A percentile compares a stretch with the other conserved stretches of the same genome.
Evolutionary conservation across 2,888 invertebrate genomes (phyloP).

Genomic region (Scrobipalpa costella): DNA sequence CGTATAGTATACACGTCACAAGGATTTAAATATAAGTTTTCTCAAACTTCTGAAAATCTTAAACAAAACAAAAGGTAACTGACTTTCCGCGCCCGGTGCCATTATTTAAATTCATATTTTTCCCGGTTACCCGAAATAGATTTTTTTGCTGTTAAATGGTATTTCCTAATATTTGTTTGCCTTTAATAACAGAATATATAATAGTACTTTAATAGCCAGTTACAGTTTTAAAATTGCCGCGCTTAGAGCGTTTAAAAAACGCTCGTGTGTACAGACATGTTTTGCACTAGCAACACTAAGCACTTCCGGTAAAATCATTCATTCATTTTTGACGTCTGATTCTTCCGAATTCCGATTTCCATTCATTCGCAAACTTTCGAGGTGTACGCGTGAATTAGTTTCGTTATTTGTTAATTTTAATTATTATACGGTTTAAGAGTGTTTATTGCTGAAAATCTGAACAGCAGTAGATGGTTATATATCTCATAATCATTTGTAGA

Average conservation of each 20-base stretch:
- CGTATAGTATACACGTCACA: neutral
- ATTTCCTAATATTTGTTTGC: neutral
- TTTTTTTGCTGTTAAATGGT: neutral
- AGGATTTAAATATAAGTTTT: too few relatives aligned
- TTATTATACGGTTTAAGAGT: constrained; percentile 10
- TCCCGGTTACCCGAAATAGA: neutral
- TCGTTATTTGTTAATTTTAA: constrained; percentile 21
- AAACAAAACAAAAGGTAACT: too few relatives aligned
- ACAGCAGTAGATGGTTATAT: neutral
- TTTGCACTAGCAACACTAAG: constrained; percentile 1
- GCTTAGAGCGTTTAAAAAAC: neutral
- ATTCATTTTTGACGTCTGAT: constrained; percentile 21
- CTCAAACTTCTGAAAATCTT: too few relatives aligned
- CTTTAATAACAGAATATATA: too few relatives aligned
- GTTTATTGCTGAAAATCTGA: neutral
- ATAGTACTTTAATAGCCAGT: constrained; percentile 7
- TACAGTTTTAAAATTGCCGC: neutral
- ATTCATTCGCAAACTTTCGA: constrained; percentile 27
- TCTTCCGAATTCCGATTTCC: too few relatives aligned
- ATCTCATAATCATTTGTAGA: neutral
- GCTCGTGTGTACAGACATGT: neutral
- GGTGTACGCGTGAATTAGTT: constrained; percentile 21
- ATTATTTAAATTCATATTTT: neutral
- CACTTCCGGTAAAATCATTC: constrained; percentile 25
- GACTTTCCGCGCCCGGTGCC: neutral